Conservation (phyloP, 2,797 vertebrate species). For the Pseudochaenichthys georgianus region DNA sequence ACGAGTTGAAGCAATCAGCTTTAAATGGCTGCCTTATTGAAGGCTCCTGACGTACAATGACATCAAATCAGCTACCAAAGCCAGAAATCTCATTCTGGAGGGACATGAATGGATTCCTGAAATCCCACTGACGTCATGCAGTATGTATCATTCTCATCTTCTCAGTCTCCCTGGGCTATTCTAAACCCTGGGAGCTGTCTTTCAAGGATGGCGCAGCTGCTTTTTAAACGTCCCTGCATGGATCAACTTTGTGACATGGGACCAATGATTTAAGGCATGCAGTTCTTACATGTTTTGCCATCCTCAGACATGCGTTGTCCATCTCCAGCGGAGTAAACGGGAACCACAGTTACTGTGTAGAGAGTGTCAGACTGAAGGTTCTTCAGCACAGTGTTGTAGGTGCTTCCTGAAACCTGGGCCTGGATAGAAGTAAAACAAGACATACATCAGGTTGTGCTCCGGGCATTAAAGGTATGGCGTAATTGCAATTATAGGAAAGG, state of each 20-base stretch:
- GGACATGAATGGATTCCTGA: conserved; percentile 56
- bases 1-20: conserved; percentile 37
- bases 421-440: conserved; percentile 54
- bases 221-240: background rate
- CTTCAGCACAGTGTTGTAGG: conserved; percentile 90
- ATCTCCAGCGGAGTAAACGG: conserved; percentile 91
- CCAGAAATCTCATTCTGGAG: conserved; percentile 62
- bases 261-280: background rate
- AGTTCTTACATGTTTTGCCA: conserved; percentile 93
- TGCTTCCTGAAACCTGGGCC: conserved; percentile 92
- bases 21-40: conserved; percentile 33
- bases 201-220: conserved; percentile 5
- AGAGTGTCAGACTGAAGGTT: conserved; percentile 91
- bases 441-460: conserved; percentile 10
- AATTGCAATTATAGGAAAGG: background rate
- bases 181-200: conserved; percentile 7
- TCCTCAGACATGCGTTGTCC: conserved; percentile 92
- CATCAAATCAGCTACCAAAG: conserved; percentile 51
- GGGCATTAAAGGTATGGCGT: background rate
- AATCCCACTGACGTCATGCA: conserved; percentile 34
- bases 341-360: conserved; percentile 92
- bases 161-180: conserved; percentile 4
- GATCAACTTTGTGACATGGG: background rate
- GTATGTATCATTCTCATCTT: conserved; percentile 27
- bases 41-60: conserved; percentile 26